phyloP scores from a whole-genome alignment of 2,888 invertebrate species.

The Ophioninae sp. region DNA sequence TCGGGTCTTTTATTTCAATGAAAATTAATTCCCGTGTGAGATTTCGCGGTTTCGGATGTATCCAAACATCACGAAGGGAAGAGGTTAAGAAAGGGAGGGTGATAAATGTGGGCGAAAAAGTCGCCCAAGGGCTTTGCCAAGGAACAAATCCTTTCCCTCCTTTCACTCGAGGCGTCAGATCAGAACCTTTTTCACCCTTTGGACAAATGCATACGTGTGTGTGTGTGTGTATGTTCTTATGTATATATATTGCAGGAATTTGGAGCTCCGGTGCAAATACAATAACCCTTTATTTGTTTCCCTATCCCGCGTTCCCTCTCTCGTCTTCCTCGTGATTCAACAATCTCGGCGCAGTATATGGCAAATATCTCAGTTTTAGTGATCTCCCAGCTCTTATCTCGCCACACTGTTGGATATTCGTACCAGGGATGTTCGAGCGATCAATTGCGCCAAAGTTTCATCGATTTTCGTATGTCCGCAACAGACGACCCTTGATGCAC shows the following conservation, averaged over 20 bases:
- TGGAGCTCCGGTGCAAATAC: constrained; percentile 78
- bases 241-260: constrained; percentile 63
- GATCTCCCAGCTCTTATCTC: constrained; percentile 62
- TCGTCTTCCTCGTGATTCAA: constrained; percentile 75
- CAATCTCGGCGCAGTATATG: constrained; percentile 76
- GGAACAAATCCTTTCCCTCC: constrained; percentile 50
- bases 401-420: not conserved
- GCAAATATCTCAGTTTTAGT: constrained; percentile 74
- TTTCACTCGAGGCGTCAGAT: constrained; percentile 43
- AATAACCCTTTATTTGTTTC: constrained; percentile 81
- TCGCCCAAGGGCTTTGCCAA: constrained; percentile 39
- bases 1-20: not conserved
- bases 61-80: not conserved
- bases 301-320: constrained; percentile 63
- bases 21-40: not conserved
- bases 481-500: not conserved
- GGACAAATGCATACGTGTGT: not conserved
- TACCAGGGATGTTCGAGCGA: constrained; percentile 22
- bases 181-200: constrained; percentile 45
- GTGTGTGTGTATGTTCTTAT: constrained; percentile 25
- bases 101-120: constrained; percentile 23
- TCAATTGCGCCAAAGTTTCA: constrained; percentile 25
- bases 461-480: constrained; percentile 35
- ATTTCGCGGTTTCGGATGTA: not conserved
- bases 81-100: not conserved